A percentile compares a stretch with the other conserved stretches of the same genome.
Evolutionary conservation across 2,888 invertebrate genomes (phyloP).

Genomic region (Philaethria dido): DNA sequence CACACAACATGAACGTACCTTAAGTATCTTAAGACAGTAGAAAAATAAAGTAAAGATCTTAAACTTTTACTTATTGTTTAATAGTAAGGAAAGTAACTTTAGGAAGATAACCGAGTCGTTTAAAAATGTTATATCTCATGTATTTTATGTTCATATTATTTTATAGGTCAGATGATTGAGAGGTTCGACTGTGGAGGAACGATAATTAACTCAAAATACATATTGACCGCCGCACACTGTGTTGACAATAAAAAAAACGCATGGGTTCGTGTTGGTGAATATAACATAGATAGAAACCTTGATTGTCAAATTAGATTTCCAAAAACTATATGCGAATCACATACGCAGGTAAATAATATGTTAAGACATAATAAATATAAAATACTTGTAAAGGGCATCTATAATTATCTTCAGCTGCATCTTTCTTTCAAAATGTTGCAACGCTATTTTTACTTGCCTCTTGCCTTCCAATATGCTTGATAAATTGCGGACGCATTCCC

Average conservation of each 20-base stretch:
- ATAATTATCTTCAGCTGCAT: neutral
- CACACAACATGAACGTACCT: too few species aligned
- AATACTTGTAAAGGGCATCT: neutral
- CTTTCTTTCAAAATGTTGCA: neutral
- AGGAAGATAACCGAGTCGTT: too few species aligned
- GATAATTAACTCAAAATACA: slow-evolving; percentile 44
- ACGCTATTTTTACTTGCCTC: neutral
- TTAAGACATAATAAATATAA: neutral
- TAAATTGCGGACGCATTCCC: too few species aligned
- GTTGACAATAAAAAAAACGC: slow-evolving; percentile 34
- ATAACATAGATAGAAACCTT: slow-evolving; percentile 27
- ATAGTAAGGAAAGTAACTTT: too few species aligned
- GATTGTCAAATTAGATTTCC: slow-evolving; percentile 42
- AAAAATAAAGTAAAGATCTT: too few species aligned
- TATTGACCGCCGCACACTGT: slow-evolving; percentile 48
- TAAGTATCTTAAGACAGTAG: too few species aligned
- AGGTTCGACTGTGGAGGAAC: slow-evolving; percentile 70
- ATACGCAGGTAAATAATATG: slow-evolving; percentile 40
- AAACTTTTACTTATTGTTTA: too few species aligned
- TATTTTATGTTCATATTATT: too few species aligned
- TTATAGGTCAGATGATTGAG: slow-evolving; percentile 37
- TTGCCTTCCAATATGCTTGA: neutral
- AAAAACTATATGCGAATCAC: slow-evolving; percentile 38
- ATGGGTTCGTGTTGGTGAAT: slow-evolving; percentile 47
- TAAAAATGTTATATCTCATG: too few species aligned